Evolutionary conservation across 2,113 vertebrate genomes (phyloP).

Genomic region (Ptilorrhoa leucosticta): DNA sequence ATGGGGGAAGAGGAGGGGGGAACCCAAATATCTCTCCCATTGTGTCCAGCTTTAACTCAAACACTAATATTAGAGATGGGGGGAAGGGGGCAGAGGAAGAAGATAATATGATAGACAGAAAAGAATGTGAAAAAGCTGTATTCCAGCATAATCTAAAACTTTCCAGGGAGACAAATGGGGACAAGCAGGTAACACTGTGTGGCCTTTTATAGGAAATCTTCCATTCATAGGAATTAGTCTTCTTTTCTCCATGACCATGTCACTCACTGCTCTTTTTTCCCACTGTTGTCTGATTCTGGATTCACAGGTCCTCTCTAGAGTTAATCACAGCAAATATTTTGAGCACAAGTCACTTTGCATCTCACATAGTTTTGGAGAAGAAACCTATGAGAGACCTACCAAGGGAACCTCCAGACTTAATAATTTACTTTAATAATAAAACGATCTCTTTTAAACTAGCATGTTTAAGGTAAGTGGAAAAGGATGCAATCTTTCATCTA

Average conservation of each 20-base stretch:
- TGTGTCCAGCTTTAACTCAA: background rate
- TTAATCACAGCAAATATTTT: background rate
- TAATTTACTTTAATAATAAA: background rate
- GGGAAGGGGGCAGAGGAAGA: background rate
- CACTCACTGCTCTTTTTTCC: background rate
- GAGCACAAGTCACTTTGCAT: background rate
- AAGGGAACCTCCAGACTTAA: background rate
- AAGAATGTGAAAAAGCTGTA: background rate
- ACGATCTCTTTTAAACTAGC: background rate
- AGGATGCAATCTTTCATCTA: background rate
- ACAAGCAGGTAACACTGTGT: background rate
- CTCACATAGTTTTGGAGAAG: background rate
- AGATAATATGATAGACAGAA: background rate
- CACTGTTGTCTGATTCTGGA: background rate
- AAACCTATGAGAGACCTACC: background rate
- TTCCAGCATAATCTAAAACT: background rate
- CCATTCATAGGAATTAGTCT: background rate
- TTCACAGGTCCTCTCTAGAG: background rate
- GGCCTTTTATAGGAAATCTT: conserved; percentile 43
- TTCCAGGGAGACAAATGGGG: background rate
- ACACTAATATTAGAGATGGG: background rate
- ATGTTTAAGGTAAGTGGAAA: background rate
- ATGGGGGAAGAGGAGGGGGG: background rate
- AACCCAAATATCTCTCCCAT: background rate
- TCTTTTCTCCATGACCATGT: background rate